Conservation (phyloP, 2,888 invertebrate genomes). For the Galeopsomyia nigrocyanea region DNA sequence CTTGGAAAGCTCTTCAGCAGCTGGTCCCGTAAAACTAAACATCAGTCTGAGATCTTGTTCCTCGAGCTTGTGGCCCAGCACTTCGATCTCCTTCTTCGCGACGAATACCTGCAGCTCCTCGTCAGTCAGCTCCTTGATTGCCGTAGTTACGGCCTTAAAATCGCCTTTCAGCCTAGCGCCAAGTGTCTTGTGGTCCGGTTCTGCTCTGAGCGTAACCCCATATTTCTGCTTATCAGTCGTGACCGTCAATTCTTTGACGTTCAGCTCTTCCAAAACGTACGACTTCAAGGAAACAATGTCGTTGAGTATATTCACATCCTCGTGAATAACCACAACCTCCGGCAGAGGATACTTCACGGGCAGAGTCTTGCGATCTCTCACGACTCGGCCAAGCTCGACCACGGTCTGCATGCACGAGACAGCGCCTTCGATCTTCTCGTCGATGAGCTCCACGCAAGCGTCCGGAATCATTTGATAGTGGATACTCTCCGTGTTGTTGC, state of each 20-base stretch:
- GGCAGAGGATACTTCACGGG: constrained; percentile 97
- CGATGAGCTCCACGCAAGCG: constrained; percentile 79
- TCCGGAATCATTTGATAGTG: constrained; percentile 93
- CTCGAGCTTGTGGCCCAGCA: constrained; percentile 83
- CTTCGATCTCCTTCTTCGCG: constrained; percentile 77
- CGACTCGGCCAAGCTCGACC: constrained; percentile 92
- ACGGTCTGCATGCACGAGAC: constrained; percentile 95
- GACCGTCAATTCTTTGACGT: constrained; percentile 86
- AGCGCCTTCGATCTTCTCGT: constrained; percentile 88
- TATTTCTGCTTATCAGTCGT: constrained; percentile 93
- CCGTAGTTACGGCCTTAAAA: constrained; percentile 88
- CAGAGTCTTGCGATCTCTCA: constrained; percentile 93
- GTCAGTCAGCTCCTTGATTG: constrained; percentile 84
- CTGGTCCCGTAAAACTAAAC: constrained; percentile 78
- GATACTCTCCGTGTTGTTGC: constrained; percentile 79
- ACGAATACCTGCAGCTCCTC: constrained; percentile 83
- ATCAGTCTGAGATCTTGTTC: constrained; percentile 86
- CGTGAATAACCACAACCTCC: constrained; percentile 95
- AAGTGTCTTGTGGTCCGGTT: constrained; percentile 93
- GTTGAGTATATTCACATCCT: constrained; percentile 81
- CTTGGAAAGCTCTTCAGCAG: constrained; percentile 74
- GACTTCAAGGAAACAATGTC: constrained; percentile 84
- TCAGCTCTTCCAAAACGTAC: constrained; percentile 94
- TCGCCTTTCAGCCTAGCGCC: constrained; percentile 91
- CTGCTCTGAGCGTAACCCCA: constrained; percentile 90